Base-by-base conservation (phyloP, 2,113 vertebrate species). In the Cinclus mexicanus region DNA sequence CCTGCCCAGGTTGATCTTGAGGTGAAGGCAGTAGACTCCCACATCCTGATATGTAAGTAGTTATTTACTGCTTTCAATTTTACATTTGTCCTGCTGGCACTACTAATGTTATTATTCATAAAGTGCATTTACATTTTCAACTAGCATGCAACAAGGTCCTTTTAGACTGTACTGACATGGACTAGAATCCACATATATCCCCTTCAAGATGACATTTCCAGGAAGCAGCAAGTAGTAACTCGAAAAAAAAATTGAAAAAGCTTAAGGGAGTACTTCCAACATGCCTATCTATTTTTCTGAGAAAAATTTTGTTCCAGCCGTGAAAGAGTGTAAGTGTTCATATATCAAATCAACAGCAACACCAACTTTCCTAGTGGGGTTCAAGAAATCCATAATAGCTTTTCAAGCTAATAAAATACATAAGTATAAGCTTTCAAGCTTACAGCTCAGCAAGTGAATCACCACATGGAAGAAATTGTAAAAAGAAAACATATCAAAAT, bases 1-100 rank as follows among this genome's bases (percentile, higher is more conserved):
- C 14, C 74, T 89, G 63, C 29, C 94, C 80, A 95, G 46, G 52
- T 85, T 89, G 91, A 50, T 77, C 77, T 74, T 79, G 57, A 92
- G 78, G 55, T 26, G 42, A 67, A 93, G 33, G 41, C 39, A 94
- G 59, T 49, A 74, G 83, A 94, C 35, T 92, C 94, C 89, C 47
- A 96, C 35, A 42, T 89, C 20, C 39, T 47, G 63, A n/a, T 37
- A 94, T 76, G 64, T 79, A 33, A 96, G 65, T 28, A 90, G 52
- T 56, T 91, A 22, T 33, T 91, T 61, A 68, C 49, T 92, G n/a
- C 61, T 80, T 94, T 88, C 69, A 86, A 44, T 87, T 65, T 64
- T 37, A 29, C 26, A 94, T 88, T 61, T 37, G 35, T 79, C 86
- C 31, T 69, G 23, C 25, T 87, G 28, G 21, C 3, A 31, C 26